Base-by-base conservation (phyloP, 2,113 vertebrate species). In the Periophthalmus modestus region DNA sequence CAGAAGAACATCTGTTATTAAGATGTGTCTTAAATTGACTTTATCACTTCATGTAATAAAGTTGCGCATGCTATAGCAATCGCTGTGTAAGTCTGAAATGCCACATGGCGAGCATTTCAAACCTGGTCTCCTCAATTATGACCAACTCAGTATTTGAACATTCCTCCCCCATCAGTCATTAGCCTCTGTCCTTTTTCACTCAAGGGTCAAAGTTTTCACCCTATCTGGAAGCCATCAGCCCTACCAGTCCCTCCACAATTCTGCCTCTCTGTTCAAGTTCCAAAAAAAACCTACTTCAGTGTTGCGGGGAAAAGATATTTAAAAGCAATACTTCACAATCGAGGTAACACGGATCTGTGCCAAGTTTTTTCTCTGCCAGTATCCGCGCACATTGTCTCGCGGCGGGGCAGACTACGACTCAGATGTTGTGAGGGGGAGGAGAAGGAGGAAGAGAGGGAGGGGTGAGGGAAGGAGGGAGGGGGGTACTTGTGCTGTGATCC, bases 201-300 rank as follows among this genome's bases (percentile, higher is more conserved):
- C 52, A 0, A 61, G 80, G 91, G 91, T 90, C 89, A 91, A 90
- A 91, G 88, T 89, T 82, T 90, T 89, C 89, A 90, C 88, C 88
- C 90, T 92, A 91, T 92, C 91, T 92, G 91, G 90, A 91, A 91
- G 77, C 88, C 90, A 91, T 92, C 91, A 91, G 83, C 78, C 62
- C 71, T 84, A 79, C 90, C 87, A 87, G 87, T 89, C 79, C 89
- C 87, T 89, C 87, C 88, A 85, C 86, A 85, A 90, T 82, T 89
- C 62, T 39, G 34, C n/a, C 62, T 65, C 62, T n/a, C 89, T 88
- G 87, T 89, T 19, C 18, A 84, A 84, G 87, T 71, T 80, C 73
- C 85, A 89, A 89, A 91, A n/a, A 83, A 74, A 77, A 78, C 71
- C 72, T 63, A 75, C 58, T 71, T 10, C 15, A 58, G 69, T 65